These are phyloP conservation scores for Illadopsis cleaveri DNA, from an alignment of 2,113 vertebrate genomes.

Conservation along the genomic window DNA sequence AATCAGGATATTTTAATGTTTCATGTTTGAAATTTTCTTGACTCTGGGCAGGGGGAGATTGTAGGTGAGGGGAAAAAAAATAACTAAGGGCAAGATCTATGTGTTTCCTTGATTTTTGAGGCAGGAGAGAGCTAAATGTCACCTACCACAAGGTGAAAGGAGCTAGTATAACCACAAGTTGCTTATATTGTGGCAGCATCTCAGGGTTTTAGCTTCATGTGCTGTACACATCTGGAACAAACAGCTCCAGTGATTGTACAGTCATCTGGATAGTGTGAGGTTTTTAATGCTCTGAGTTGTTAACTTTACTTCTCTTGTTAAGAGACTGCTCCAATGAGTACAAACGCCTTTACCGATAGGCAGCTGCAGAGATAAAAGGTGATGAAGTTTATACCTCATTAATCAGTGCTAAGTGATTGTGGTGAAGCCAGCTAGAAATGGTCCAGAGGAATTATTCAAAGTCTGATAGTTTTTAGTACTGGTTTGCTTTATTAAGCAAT, in stretches of 20 bases:
- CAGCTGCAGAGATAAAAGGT: neutral
- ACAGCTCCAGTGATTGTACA: neutral
- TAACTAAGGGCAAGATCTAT: neutral
- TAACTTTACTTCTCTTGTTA: neutral
- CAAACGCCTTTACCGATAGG: neutral
- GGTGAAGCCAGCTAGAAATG: neutral
- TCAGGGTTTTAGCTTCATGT: neutral
- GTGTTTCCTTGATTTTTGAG: neutral
- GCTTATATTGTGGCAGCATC: neutral
- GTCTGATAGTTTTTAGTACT: neutral
- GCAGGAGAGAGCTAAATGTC: neutral
- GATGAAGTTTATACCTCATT: neutral
- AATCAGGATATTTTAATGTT: neutral
- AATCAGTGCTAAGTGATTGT: neutral
- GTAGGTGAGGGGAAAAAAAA: neutral
- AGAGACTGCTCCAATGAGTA: neutral
- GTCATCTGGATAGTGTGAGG: neutral
- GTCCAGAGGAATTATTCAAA: neutral
- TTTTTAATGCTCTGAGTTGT: neutral
- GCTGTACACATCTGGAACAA: neutral
- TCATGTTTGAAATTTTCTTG: neutral
- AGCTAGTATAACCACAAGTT: neutral
- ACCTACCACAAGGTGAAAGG: neutral
- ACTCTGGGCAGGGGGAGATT: rapidly evolving
- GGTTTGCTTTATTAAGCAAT: neutral